Evolutionary conservation across 2,888 invertebrate genomes (phyloP), one percentile per base, ranked within the genome.

Genomic region (Mimumesa dahlbomi): DNA sequence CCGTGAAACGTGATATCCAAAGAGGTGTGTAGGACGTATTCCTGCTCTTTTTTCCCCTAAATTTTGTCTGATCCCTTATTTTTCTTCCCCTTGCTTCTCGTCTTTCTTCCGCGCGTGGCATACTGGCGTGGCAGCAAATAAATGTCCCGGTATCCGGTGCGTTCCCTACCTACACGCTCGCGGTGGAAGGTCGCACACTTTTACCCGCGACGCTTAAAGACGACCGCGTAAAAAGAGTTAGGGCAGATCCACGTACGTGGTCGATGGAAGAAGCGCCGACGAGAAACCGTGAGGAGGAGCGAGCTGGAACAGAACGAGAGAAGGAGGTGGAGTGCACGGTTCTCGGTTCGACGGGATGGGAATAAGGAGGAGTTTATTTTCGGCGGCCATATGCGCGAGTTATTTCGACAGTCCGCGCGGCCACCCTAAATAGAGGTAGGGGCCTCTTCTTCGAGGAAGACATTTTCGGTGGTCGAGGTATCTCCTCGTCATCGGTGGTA

Each of bases 331-430:
- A 56, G 66, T 59, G 58, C 49, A 46, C 64, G 73, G 69, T 70
- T 62, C 75, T 75, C 79, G 75, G 74, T 83, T 85, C 85, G 83
- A 85, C 83, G 85, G 79, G 84, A 87, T 84, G 87, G 82, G 83
- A 88, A 87, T 88, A 86, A 87, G 87, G 79, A 84, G 81, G 75
- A 82, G 88, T 88, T 89, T 89, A 89, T 89, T 89, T 89, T 88
- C 76, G 87, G 85, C 85, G 76, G 83, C 87, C 88, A 89, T 88
- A 89, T 89, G 89, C 84, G 88, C 83, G 81, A 82, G 86, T 87
- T 88, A 88, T 88, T 88, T 88, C 88, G 85, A 88, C 82, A 78
- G 80, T 77, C 73, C 82, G 73, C 66, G 67, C 74, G 77, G 78
- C 77, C 83, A 84, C 84, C 80, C 83, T 83, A 85, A 85, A 84